Base-by-base conservation (phyloP, 2,797 vertebrate genomes). In the Catharus ustulatus region DNA sequence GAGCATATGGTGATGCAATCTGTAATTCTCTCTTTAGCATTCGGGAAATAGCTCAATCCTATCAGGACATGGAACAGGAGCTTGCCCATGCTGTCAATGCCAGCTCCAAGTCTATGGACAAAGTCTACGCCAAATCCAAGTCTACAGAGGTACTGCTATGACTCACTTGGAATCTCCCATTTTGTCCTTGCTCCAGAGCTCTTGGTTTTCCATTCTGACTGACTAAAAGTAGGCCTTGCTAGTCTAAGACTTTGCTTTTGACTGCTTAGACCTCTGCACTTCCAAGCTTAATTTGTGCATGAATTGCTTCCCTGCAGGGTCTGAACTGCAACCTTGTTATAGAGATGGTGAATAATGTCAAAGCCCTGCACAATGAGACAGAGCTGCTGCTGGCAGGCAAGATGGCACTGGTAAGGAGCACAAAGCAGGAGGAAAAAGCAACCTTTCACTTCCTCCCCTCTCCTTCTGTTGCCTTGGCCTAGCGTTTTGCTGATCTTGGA, bases 1-100 rank as follows among this genome's bases (percentile, higher is more conserved):
- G 68, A 92, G 49, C 57, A 6, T 38, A 29, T 74, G 49, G 78
- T 96, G 84, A 97, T 76, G 46, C 46, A 46, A 36, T 54, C 54
- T 93, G 26, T 95, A 34, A 86, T 94, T 85, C 42, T 91, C 69
- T 93, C 96, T 80, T 49, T 54, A 99, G 99, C 90, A 99, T 99
- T 84, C 98, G 99, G 43, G 99, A 99, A 87, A 98, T 99, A 19
- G 99, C 99, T 9, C 98, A 99, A 32, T 98, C 98, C 51, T 99
- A 98, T 90, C 98, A 97, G 71, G 98, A 98, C 66, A 96, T 99
- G 98, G 99, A 99, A 81, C 99, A 99, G 97, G 99, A 99, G 94
- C 98, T 99, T 45, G 99, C 99, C 54, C 99, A 99, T 9, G 99
- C 99, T 1, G 99, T 99, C 96, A 99, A 99, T 17, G 99, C 99